These are phyloP conservation scores for Catotricha subobsoleta DNA, from an alignment of 2,888 invertebrate genomes.

Conservation along the genomic window DNA sequence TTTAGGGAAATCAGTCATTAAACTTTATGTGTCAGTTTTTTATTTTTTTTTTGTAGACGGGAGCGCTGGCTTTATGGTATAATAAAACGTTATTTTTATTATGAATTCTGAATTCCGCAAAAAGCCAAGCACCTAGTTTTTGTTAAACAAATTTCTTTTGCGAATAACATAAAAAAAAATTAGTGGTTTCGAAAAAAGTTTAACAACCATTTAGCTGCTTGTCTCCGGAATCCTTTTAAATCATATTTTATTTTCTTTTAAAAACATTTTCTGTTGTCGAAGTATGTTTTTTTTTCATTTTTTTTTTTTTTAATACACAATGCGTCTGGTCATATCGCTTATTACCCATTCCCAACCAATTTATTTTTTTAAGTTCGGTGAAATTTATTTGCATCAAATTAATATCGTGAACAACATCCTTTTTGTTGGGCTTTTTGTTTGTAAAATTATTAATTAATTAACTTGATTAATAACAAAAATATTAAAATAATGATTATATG, in stretches of 20 bases:
- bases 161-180: background rate
- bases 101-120: background rate
- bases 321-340: conserved; percentile 5
- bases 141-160: no score
- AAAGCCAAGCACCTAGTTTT: conserved; percentile 4
- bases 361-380: background rate
- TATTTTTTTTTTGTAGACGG: background rate
- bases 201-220: conserved; percentile 23
- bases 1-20: conserved; percentile 7
- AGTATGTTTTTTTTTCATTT: background rate
- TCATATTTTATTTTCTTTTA: background rate
- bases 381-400: background rate
- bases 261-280: background rate
- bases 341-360: conserved; percentile 20
- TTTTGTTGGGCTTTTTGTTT: no score
- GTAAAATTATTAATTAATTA: no score
- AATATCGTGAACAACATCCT: conserved; percentile 2
- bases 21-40: background rate
- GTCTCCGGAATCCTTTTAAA: conserved; percentile 26
- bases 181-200: background rate
- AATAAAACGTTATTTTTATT: background rate
- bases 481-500: no score
- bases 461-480: no score
- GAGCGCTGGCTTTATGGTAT: background rate
- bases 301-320: conserved; percentile 1